Evolutionary conservation across 2,113 vertebrate genomes (phyloP).

Genomic region (Dasypus novemcinctus): DNA sequence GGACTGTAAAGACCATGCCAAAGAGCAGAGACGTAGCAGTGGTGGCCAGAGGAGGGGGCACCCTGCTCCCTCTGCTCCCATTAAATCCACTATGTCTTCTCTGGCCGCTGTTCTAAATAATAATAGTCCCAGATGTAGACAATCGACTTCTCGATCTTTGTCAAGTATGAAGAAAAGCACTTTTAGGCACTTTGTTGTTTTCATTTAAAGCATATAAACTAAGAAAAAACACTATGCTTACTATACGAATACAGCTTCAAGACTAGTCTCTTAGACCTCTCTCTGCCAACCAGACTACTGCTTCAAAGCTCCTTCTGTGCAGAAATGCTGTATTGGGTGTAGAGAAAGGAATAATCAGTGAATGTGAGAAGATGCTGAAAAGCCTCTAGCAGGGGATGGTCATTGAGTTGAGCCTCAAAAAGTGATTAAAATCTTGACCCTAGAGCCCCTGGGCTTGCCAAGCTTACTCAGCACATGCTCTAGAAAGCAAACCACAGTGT

Average conservation of each 20-base stretch:
- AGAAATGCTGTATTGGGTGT: slow-evolving; percentile 21
- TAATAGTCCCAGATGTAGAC: background rate
- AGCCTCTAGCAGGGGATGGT: background rate
- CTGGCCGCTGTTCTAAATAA: background rate
- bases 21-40: background rate
- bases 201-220: background rate
- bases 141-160: background rate
- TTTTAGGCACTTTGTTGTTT: background rate
- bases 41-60: background rate
- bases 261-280: background rate
- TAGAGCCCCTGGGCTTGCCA: background rate
- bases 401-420: slow-evolving; percentile 3
- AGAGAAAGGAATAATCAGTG: background rate
- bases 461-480: background rate
- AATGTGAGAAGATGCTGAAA: background rate
- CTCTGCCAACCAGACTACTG: background rate
- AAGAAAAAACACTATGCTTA: background rate
- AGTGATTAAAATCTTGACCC: background rate
- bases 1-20: background rate
- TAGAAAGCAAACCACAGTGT: background rate
- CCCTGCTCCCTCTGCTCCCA: background rate
- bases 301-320: background rate
- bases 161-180: background rate
- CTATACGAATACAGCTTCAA: background rate
- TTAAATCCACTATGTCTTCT: background rate